phyloP scores from a whole-genome alignment of 2,888 invertebrate species.

The Ectemnius lituratus region DNA sequence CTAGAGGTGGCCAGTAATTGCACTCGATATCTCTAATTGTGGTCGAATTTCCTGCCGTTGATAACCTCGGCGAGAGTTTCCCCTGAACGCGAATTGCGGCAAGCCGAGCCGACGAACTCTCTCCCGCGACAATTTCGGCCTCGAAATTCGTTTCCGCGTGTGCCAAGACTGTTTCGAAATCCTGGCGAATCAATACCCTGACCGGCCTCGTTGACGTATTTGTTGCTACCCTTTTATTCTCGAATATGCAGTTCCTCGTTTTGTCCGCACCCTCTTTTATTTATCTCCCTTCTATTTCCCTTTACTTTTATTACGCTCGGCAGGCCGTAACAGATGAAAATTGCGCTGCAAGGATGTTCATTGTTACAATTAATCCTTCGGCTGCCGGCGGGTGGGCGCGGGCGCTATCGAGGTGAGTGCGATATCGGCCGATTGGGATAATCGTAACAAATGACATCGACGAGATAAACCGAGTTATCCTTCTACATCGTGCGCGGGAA shows the following conservation, averaged over 20 bases:
- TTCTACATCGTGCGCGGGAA: background rate
- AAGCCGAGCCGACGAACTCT: slow-evolving; percentile 5
- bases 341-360: background rate
- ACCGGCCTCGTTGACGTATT: too few species aligned
- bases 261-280: background rate
- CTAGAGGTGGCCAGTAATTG: slow-evolving; percentile 15
- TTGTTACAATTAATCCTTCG: slow-evolving; percentile 8
- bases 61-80: slow-evolving; percentile 5
- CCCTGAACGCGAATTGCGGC: slow-evolving; percentile 2
- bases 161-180: background rate
- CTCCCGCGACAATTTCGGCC: slow-evolving; percentile 5
- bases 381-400: too few species aligned
- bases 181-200: background rate
- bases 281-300: background rate
- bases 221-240: too few species aligned
- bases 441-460: slow-evolving; percentile 14
- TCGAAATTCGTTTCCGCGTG: slow-evolving; percentile 12
- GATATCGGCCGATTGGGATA: slow-evolving; percentile 12
- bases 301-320: background rate
- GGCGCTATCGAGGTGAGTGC: background rate
- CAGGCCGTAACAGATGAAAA: background rate
- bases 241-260: too few species aligned
- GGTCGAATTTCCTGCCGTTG: slow-evolving; percentile 5
- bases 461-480: background rate
- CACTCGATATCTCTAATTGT: slow-evolving; percentile 19